These are phyloP conservation scores for Dasyprocta punctata DNA, from an alignment of 2,113 vertebrate genomes.

Conservation along the genomic window DNA sequence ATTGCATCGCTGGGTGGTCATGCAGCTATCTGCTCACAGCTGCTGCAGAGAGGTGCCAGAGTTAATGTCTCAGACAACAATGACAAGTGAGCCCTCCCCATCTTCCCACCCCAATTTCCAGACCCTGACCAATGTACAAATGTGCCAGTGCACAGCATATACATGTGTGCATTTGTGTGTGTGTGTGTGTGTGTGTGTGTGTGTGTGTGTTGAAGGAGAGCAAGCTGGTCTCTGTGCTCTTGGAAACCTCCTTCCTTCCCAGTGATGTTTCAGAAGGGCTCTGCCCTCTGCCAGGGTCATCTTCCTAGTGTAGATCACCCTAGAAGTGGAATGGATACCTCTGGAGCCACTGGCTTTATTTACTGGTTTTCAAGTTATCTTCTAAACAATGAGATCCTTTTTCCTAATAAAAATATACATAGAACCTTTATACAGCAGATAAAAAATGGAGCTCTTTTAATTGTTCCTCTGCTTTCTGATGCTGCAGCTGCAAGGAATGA, in stretches of 20 bases:
- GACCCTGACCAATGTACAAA: background rate
- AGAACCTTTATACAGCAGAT: background rate
- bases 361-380: conserved; percentile 5
- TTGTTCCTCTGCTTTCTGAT: background rate
- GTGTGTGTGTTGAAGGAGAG: background rate
- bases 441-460: background rate
- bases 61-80: conserved; percentile 79
- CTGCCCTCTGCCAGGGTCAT: background rate
- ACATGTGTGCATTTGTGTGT: background rate
- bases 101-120: background rate
- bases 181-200: no score
- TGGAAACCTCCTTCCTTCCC: background rate
- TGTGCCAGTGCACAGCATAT: background rate
- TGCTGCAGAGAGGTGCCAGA: conserved; percentile 84
- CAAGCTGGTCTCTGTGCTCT: background rate
- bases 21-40: conserved; percentile 82
- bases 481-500: background rate
- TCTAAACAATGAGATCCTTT: background rate
- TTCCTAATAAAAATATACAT: background rate
- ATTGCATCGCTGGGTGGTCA: conserved; percentile 83
- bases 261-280: background rate
- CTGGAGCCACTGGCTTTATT: background rate
- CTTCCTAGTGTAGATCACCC: background rate
- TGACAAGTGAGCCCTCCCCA: conserved; percentile 81
- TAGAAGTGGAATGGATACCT: background rate